Evolutionary conservation across 2,888 invertebrate genomes (phyloP).

Genomic region (Proisotoma minuta): DNA sequence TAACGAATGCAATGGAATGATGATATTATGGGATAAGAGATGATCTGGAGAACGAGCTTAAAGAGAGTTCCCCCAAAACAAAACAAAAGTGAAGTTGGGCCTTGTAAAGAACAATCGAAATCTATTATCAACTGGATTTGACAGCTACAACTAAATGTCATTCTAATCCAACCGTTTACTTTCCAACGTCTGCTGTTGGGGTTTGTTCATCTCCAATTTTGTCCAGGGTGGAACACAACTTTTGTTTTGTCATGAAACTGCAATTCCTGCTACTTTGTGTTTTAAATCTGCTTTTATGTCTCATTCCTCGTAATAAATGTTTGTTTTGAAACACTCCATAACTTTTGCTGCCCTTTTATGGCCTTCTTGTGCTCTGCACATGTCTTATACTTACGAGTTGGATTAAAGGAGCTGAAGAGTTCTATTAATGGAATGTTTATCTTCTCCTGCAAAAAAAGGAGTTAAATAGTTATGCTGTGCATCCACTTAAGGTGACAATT

Average conservation of each 20-base stretch:
- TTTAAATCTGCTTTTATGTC: constrained; percentile 1
- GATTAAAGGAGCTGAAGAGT: no score
- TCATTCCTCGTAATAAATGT: neutral
- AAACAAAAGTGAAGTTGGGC: neutral
- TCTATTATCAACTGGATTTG: constrained; percentile 46
- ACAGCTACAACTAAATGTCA: constrained; percentile 44
- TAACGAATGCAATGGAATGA: no score
- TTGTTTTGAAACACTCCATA: constrained; percentile 4
- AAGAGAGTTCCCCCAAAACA: no score
- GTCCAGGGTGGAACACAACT: neutral
- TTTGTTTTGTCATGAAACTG: neutral
- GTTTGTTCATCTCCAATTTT: neutral
- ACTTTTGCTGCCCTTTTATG: neutral
- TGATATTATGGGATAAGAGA: no score
- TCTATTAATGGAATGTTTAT: no score
- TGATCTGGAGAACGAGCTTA: no score
- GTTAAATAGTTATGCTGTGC: no score
- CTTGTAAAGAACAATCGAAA: constrained; percentile 31
- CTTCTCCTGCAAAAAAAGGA: no score
- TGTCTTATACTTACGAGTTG: no score
- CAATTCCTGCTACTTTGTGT: neutral
- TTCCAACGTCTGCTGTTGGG: no score
- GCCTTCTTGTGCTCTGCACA: no score
- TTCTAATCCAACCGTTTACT: constrained; percentile 15
- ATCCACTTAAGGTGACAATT: no score